Percentiles rank a stretch among this genome's conserved stretches.
phyloP scores from a whole-genome alignment of 2,888 invertebrate species.

The Alloplasta piceator region DNA sequence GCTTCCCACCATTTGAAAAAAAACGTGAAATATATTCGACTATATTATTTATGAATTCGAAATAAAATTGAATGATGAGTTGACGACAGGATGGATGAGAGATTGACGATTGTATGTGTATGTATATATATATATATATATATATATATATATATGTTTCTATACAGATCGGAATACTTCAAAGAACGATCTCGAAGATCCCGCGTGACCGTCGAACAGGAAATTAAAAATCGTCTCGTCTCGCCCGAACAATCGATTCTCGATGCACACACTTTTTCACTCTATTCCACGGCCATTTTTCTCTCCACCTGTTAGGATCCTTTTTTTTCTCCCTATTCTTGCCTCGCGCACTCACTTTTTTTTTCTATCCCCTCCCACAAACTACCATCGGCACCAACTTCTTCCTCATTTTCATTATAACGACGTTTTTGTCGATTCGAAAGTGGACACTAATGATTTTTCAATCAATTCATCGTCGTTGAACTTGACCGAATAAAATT shows the following conservation, averaged over 20 bases:
- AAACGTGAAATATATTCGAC: conserved; percentile 10
- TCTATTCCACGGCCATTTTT: conserved; percentile 1
- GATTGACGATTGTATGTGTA: conserved; percentile 31
- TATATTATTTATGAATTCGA: conserved; percentile 46
- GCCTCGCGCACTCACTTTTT: conserved; percentile 46
- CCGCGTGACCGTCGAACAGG: conserved; percentile 73
- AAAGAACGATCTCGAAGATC: conserved; percentile 52
- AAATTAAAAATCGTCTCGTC: conserved; percentile 73
- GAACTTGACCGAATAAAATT: conserved; percentile 20
- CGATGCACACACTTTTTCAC: conserved; percentile 64
- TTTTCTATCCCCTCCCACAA: conserved; percentile 35
- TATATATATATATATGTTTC: not conserved
- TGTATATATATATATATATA: conserved; percentile 13
- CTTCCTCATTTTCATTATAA: not conserved
- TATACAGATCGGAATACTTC: conserved; percentile 56
- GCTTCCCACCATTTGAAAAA: conserved; percentile 1
- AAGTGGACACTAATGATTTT: not conserved
- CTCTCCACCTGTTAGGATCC: too few relatives aligned
- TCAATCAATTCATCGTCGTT: conserved; percentile 49
- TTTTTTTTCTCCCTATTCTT: conserved; percentile 52
- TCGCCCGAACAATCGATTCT: conserved; percentile 66
- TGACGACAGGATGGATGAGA: conserved; percentile 46
- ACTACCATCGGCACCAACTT: conserved; percentile 2
- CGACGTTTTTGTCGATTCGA: not conserved
- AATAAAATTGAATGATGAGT: conserved; percentile 60